Percentiles rank a stretch among this genome's conserved stretches.
These are phyloP conservation scores for Ormyrus rosae DNA, from an alignment of 2,888 invertebrate genomes.

Conservation along the genomic window DNA sequence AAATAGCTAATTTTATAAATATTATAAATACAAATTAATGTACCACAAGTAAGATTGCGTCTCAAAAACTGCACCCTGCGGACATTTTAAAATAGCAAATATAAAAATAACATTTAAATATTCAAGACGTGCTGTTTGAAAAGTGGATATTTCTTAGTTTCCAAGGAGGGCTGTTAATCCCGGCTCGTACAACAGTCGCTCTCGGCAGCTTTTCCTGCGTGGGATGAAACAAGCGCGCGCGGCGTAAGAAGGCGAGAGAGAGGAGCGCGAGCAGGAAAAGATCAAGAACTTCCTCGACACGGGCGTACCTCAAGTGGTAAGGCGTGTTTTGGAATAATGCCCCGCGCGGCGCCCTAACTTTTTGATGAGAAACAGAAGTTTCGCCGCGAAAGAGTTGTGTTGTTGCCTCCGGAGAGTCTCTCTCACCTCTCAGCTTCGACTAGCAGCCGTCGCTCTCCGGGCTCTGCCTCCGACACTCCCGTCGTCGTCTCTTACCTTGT, in stretches of 20 bases:
- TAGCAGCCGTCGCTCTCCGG: slow-evolving; percentile 1
- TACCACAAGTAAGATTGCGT: too few species aligned
- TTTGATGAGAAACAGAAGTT: slow-evolving; percentile 59
- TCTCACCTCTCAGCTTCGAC: slow-evolving; percentile 38
- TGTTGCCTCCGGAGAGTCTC: background rate
- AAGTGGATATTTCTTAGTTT: slow-evolving; percentile 48
- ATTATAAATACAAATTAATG: too few species aligned
- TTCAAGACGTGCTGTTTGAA: background rate
- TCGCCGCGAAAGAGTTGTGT: slow-evolving; percentile 48
- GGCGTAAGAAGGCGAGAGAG: background rate
- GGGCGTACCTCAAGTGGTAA: slow-evolving; percentile 56
- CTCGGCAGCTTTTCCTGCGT: slow-evolving; percentile 49
- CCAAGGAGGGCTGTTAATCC: slow-evolving; percentile 55
- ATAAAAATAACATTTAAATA: slow-evolving; percentile 25
- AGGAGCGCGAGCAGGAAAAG: slow-evolving; percentile 48
- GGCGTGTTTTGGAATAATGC: slow-evolving; percentile 57
- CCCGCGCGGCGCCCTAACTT: slow-evolving; percentile 42
- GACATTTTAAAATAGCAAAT: background rate
- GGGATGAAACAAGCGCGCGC: slow-evolving; percentile 42
- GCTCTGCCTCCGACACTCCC: background rate
- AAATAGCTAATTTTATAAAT: too few species aligned
- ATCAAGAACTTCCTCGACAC: slow-evolving; percentile 59
- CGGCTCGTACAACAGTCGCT: slow-evolving; percentile 28
- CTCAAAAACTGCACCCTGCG: too few species aligned
- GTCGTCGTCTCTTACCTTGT: background rate